These are phyloP conservation scores for Pterostichus madidus DNA, from an alignment of 2,888 invertebrate species.

Conservation along the genomic window DNA sequence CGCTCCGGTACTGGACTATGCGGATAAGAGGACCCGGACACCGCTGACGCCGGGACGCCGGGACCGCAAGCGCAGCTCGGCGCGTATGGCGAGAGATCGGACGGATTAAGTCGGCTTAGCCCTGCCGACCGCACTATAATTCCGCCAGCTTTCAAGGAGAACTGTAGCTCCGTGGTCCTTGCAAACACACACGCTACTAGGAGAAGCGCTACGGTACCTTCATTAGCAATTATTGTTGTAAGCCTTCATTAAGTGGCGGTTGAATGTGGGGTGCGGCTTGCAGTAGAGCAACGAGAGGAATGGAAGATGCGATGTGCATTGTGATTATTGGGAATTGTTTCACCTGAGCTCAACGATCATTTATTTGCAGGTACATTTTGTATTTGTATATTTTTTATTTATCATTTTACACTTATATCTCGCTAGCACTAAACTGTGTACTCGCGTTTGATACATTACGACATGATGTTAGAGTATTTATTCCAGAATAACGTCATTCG, in stretches of 20 bases:
- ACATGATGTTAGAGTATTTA: too few relatives aligned
- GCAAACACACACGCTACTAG: slow-evolving; percentile 13
- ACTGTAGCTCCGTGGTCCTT: slow-evolving; percentile 25
- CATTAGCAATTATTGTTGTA: slow-evolving; percentile 66
- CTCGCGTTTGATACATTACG: too few relatives aligned
- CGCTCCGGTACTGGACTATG: not conserved
- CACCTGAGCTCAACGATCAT: too few relatives aligned
- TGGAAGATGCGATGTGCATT: not conserved
- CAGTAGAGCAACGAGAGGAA: not conserved
- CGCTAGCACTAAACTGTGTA: too few relatives aligned
- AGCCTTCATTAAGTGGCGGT: slow-evolving; percentile 65
- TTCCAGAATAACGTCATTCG: too few relatives aligned
- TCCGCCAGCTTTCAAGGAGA: slow-evolving; percentile 65
- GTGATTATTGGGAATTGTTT: slow-evolving; percentile 7
- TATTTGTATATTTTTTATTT: too few relatives aligned
- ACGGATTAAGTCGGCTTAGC: slow-evolving; percentile 58
- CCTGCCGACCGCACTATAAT: slow-evolving; percentile 63
- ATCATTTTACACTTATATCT: too few relatives aligned
- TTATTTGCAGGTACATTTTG: too few relatives aligned
- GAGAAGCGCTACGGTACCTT: slow-evolving; percentile 20
- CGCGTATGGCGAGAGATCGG: slow-evolving; percentile 28
- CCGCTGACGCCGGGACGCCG: slow-evolving; percentile 3
- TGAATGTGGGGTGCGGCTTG: slow-evolving; percentile 11
- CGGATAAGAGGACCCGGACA: not conserved
- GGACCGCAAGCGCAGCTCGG: not conserved